Evolutionary conservation across 2,888 invertebrate genomes (phyloP).

Genomic region (Noctua comes): DNA sequence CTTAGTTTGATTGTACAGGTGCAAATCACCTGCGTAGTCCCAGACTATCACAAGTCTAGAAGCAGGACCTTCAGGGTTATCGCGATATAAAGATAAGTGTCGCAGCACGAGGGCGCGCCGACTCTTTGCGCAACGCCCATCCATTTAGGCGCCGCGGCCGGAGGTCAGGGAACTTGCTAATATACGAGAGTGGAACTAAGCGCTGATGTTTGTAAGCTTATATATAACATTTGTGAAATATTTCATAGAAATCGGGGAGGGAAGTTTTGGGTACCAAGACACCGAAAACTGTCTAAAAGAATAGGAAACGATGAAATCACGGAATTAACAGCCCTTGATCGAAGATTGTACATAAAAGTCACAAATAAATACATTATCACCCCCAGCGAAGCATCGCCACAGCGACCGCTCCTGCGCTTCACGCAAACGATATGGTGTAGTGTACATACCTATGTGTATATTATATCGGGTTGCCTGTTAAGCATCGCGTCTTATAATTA

Average conservation of each 20-base stretch:
- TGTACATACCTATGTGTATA: too few species aligned
- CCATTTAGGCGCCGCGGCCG: slow-evolving; percentile 29
- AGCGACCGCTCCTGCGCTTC: too few species aligned
- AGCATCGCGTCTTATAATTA: background rate
- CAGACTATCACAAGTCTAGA: slow-evolving; percentile 19
- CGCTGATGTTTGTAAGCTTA: background rate
- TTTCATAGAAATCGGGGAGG: background rate
- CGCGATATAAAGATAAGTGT: slow-evolving; percentile 53
- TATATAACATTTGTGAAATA: background rate
- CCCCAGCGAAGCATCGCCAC: too few species aligned
- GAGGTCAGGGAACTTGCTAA: slow-evolving; percentile 52
- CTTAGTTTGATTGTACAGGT: background rate
- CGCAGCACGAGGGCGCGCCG: slow-evolving; percentile 34
- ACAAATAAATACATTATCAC: too few species aligned
- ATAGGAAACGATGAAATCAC: background rate
- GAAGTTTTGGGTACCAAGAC: background rate
- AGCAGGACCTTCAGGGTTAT: slow-evolving; percentile 32
- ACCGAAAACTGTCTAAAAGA: background rate
- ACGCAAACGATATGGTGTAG: too few species aligned
- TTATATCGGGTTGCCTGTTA: background rate
- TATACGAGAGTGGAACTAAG: slow-evolving; percentile 30
- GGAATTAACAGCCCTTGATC: too few species aligned
- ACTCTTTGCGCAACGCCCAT: slow-evolving; percentile 52
- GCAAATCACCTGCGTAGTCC: background rate
- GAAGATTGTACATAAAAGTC: too few species aligned